These are phyloP conservation scores for Eupithecia vulgata DNA, from an alignment of 2,888 invertebrate genomes.

Conservation along the genomic window DNA sequence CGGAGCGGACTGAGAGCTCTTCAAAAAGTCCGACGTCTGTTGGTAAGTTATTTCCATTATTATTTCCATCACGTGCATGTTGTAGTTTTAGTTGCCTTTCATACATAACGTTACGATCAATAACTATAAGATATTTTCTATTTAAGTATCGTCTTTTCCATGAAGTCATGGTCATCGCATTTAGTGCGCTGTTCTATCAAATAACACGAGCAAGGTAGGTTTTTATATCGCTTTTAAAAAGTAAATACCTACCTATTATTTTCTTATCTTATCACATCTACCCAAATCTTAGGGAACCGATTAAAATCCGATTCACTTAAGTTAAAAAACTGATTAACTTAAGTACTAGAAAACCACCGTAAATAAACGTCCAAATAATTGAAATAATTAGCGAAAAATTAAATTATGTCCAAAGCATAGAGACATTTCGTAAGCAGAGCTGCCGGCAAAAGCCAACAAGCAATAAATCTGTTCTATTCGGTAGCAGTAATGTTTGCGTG, in stretches of 20 bases:
- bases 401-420: not conserved
- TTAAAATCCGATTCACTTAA: not conserved
- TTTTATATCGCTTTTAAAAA: not conserved
- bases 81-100: not conserved
- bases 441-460: constrained; percentile 14
- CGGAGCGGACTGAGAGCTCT: constrained; percentile 75
- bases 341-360: not conserved
- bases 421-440: not conserved
- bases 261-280: constrained; percentile 1
- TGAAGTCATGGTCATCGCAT: not conserved
- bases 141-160: not conserved
- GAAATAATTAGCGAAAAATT: not conserved
- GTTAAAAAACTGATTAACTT: not conserved
- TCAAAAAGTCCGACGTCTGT: constrained; percentile 88
- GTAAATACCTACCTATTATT: not conserved
- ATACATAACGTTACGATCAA: not conserved
- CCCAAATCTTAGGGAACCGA: not conserved
- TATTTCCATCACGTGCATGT: not conserved
- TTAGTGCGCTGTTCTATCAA: not conserved
- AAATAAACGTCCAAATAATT: not conserved
- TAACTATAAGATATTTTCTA: not conserved
- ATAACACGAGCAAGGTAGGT: not conserved
- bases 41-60: constrained; percentile 66
- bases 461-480: constrained; percentile 20
- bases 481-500: constrained; percentile 45